phyloP scores from a whole-genome alignment of 2,797 vertebrate genomes.

The Linurgus olivaceus region DNA sequence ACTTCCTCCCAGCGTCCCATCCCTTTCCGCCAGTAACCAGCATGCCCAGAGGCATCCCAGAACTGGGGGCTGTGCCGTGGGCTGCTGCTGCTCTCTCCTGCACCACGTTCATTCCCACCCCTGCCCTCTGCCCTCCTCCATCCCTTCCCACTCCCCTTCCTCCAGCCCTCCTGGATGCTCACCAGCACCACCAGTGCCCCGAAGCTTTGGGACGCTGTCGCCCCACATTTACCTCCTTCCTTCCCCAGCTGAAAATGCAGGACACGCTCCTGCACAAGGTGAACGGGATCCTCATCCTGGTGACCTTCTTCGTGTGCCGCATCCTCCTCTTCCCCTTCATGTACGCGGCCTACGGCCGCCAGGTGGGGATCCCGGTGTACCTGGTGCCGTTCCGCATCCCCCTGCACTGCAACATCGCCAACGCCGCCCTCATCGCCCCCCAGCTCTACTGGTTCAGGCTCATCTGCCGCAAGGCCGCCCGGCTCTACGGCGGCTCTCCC shows the following conservation, averaged over 20 bases:
- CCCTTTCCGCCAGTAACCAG: background rate
- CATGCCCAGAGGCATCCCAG: accelerated
- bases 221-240: background rate
- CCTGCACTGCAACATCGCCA: constrained; percentile 87
- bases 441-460: constrained; percentile 98
- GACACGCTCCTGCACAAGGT: constrained; percentile 89
- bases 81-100: background rate
- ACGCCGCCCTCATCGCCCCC: constrained; percentile 87
- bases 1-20: background rate
- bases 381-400: constrained; percentile 89
- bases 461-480: constrained; percentile 88
- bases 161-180: background rate
- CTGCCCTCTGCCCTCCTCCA: background rate
- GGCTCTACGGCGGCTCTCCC: constrained; percentile 78
- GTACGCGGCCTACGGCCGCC: constrained; percentile 88
- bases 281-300: constrained; percentile 87
- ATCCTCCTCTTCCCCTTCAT: constrained; percentile 96
- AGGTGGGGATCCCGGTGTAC: constrained; percentile 83
- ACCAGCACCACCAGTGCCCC: background rate
- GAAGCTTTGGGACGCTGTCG: background rate
- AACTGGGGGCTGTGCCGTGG: background rate
- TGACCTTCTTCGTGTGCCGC: constrained; percentile 92
- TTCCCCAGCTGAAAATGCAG: constrained; percentile 82
- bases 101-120: background rate
- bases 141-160: background rate